A percentile compares a stretch with the other conserved stretches of the same genome.
phyloP scores from a whole-genome alignment of 2,888 invertebrate genomes.

The Hypena proboscidalis region DNA sequence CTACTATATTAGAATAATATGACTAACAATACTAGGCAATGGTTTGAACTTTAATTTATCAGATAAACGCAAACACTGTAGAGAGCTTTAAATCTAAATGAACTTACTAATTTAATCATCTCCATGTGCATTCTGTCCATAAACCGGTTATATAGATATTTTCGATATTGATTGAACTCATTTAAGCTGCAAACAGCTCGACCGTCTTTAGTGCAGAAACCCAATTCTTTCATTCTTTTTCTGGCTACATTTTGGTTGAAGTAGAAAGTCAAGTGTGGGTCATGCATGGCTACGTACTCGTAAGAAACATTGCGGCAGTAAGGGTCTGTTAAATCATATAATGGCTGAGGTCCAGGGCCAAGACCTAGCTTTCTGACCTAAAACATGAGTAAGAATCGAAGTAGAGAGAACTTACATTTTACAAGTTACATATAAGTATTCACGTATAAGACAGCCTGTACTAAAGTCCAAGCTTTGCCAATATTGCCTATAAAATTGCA shows the following conservation, averaged over 20 bases:
- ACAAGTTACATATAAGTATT: no score
- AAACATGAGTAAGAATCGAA: no score
- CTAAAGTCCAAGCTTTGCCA: no score
- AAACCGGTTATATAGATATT: conserved; percentile 84
- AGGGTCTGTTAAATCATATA: conserved; percentile 76
- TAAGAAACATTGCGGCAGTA: conserved; percentile 77
- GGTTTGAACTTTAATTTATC: no score
- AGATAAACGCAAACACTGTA: no score
- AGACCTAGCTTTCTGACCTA: conserved; percentile 74
- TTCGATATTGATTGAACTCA: conserved; percentile 87
- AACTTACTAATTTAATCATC: conserved; percentile 67
- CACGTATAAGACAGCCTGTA: no score
- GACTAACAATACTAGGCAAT: no score
- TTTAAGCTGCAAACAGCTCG: conserved; percentile 87
- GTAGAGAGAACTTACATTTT: no score
- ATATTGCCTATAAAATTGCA: no score
- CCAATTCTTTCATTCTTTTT: conserved; percentile 77
- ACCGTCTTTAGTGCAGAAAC: conserved; percentile 84
- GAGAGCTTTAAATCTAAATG: no score
- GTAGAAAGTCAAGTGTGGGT: conserved; percentile 83
- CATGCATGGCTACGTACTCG: conserved; percentile 86
- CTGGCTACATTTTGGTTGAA: conserved; percentile 73
- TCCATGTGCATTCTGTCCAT: conserved; percentile 81
- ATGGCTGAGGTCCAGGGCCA: conserved; percentile 61
- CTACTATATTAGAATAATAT: no score